Base-by-base conservation (phyloP, 2,888 invertebrate genomes). In the Acronicta psi region DNA sequence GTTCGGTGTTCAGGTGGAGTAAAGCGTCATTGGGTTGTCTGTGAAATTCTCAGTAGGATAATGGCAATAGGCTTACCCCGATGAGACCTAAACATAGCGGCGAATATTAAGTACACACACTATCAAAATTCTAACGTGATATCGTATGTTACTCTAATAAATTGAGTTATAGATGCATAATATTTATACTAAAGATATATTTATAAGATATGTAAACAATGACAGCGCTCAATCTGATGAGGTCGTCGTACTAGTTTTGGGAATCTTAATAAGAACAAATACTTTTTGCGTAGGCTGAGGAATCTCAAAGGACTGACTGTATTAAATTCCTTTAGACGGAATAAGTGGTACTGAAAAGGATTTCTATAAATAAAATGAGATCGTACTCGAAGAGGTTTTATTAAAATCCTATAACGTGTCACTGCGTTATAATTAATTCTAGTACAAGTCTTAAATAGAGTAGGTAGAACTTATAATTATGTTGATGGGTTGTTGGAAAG, bases 331-430 rank as follows among this genome's bases (percentile, higher is more conserved):
- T 44, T 7, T 37, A 34, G 41, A 25, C 11, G 25, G 36, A 47
- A 38, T 4, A 40, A 36, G 13, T 10, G 31, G 18, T 29, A 36
- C 29, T 18, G n/a, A 62, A 61, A 69, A 50, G 43, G 57, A 18
- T 44, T 7, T 3, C 40, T 5, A 34, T 34, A 55, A 74, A 73
- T 75, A 62, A 74, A 75, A 74, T 60, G 18, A 69, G 14, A 17
- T 5, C 1, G 25, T 41, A 59, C 59, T 73, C 63, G 46, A 69
- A 59, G 62, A 74, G 59, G 60, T 63, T 74, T 75, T 74, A 74
- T 57, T 74, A 66, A 75, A 74, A 75, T 73, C 60, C 43, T 63
- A 75, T 59, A 40, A 63, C 36, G 58, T 56, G 59, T 69, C 62
- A 55, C 56, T 75, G 75, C 37, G 31, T 64, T 55, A 55, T 59